Evolutionary conservation across 1,140 invertebrate species (phyloP).

Genomic region (Paraescarpia echinospica): DNA sequence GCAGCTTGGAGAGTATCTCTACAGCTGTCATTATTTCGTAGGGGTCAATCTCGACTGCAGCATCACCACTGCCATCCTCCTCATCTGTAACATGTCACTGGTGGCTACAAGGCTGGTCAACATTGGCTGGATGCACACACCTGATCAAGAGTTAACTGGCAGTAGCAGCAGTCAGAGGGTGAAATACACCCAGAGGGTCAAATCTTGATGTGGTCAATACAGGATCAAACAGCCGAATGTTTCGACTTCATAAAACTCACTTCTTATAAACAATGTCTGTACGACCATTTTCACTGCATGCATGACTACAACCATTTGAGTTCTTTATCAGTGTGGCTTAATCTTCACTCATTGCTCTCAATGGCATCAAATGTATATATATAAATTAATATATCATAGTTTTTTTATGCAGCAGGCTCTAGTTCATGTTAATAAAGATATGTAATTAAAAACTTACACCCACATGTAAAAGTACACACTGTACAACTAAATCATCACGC

Average conservation of each 20-base stretch:
- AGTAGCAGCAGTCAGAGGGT: background rate
- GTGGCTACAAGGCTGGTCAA: no score
- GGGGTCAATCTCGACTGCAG: slow-evolving; percentile 74
- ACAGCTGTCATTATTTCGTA: slow-evolving; percentile 89
- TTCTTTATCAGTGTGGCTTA: background rate
- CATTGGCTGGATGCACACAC: no score
- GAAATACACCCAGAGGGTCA: background rate
- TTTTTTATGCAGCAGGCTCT: background rate
- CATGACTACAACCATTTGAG: background rate
- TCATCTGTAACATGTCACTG: background rate
- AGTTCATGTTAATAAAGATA: no score
- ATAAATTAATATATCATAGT: no score
- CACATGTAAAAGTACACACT: no score
- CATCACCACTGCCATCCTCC: background rate
- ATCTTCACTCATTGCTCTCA: background rate
- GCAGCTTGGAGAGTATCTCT: slow-evolving; percentile 87
- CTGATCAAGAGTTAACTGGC: no score
- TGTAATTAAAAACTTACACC: no score
- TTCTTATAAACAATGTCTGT: background rate
- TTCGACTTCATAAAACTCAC: background rate
- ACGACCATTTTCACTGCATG: background rate
- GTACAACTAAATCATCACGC: no score
- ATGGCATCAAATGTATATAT: background rate
- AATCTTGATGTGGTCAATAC: background rate
- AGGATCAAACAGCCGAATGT: background rate